Percentiles rank a stretch among this genome's conserved stretches.
These are phyloP conservation scores for Tetragnatha versicolor DNA, from an alignment of 1,140 invertebrate genomes.

Conservation along the genomic window DNA sequence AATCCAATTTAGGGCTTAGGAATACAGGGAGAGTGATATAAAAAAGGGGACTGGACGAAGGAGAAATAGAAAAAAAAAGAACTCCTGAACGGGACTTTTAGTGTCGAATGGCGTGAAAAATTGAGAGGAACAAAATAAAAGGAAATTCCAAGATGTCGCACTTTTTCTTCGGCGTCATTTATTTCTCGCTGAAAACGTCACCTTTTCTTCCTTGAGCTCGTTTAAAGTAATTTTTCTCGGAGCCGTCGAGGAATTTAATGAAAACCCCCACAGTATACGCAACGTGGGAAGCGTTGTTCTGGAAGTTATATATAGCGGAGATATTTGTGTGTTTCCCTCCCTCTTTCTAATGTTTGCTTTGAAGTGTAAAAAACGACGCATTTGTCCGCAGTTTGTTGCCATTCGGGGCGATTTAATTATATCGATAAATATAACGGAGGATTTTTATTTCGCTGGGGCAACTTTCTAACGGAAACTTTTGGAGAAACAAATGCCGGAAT, in stretches of 20 bases:
- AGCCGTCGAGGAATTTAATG: not conserved
- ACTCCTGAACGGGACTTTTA: conserved; percentile 6
- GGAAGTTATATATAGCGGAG: too few species aligned
- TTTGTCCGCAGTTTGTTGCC: not conserved
- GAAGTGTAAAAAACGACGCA: not conserved
- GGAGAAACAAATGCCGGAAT: too few species aligned
- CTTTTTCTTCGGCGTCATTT: conserved; percentile 17
- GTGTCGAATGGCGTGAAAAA: conserved; percentile 27
- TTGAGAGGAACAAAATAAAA: conserved; percentile 16
- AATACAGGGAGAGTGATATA: not conserved
- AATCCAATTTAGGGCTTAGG: conserved; percentile 29
- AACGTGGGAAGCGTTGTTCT: not conserved
- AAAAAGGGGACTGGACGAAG: not conserved
- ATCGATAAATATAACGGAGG: conserved; percentile 5
- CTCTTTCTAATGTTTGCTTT: too few species aligned
- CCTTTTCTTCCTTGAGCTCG: not conserved
- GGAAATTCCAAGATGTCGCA: conserved; percentile 5
- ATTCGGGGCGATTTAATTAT: conserved; percentile 12
- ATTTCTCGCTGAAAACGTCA: conserved; percentile 15
- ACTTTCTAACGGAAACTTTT: too few species aligned
- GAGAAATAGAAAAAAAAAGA: not conserved
- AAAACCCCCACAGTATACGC: not conserved
- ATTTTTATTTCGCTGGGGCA: too few species aligned
- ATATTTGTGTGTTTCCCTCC: not conserved
- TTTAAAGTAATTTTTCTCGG: conserved; percentile 29